Evolutionary conservation across 2,797 vertebrate species (phyloP), one percentile per base, ranked within the genome.

Genomic region (Ctenochaetus hawaiiensis): DNA sequence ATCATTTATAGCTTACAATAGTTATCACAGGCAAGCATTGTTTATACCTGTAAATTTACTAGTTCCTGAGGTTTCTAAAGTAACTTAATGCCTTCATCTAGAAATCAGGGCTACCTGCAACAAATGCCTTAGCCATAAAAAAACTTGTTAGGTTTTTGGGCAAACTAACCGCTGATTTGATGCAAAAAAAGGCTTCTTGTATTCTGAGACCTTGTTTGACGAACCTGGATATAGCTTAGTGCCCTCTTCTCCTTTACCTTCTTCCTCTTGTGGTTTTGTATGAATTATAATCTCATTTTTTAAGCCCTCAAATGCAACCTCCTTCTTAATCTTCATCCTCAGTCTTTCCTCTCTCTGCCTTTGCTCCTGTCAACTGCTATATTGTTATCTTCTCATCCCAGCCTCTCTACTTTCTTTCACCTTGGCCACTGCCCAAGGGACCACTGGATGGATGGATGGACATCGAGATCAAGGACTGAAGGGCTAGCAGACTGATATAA

Each of bases 311-410:
- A 47, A 23, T 56, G 22, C 18, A 51, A 48, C 22, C 34, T 53
- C n/a, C 56, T 39, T 54, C 54, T 67, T 49, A 67, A 77, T 26
- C 44, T 49, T 72, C 37, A 67, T 71, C 39, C 62, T 58, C 52
- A 60, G 16, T 59, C 5, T 12, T 65, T n/a, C 23, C 56, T 11
- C 58, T 30, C 57, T 63, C 53, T 43, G 9, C 22, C 23, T 54
- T 51, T n/a, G 10, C 26, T 49, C 13, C 48, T 56, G 64, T 77
- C 77, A 75, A 22, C 30, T 57, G 39, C 20, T 56, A 41, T 52
- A 65, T 30, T 13, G 4, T 77, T 51, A 69, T 72, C 56, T 72
- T 76, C 53, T 59, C 64, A 44, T 70, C 62, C 67, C 60, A 26
- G 43, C 18, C 34, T 66, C 39, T 61, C 37, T 59, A 39, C 43